A percentile compares a stretch with the other conserved stretches of the same genome.
These are phyloP conservation scores for Diplazon laetatorius DNA, from an alignment of 2,888 invertebrate species.

Conservation along the genomic window DNA sequence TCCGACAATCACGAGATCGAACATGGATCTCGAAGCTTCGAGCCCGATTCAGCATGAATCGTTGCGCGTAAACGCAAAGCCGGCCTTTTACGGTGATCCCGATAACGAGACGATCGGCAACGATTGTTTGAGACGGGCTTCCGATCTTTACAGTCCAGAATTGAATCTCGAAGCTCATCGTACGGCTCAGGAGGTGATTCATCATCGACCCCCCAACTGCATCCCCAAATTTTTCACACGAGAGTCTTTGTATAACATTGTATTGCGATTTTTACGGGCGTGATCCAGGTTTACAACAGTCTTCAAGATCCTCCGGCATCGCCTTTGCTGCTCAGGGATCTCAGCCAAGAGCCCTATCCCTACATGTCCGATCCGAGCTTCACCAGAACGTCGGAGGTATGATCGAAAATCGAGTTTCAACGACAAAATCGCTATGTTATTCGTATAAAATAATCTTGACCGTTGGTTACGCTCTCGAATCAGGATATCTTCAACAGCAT, in stretches of 20 bases:
- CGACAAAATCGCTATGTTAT: neutral
- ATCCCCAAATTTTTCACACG: too few species aligned
- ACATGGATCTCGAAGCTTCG: constrained; percentile 65
- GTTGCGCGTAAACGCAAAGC: constrained; percentile 62
- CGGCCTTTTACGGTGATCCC: constrained; percentile 70
- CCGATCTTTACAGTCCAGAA: constrained; percentile 81
- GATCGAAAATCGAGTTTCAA: neutral
- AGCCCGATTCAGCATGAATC: constrained; percentile 44
- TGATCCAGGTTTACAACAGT: constrained; percentile 78
- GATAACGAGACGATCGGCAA: constrained; percentile 64
- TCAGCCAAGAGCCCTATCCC: constrained; percentile 74
- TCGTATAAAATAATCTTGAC: neutral
- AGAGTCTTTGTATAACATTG: too few species aligned
- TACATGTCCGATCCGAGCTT: constrained; percentile 79
- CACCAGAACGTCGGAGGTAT: constrained; percentile 80
- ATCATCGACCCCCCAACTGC: neutral
- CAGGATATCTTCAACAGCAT: constrained; percentile 80
- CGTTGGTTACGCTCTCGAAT: neutral
- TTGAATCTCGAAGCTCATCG: constrained; percentile 80
- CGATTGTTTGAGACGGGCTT: constrained; percentile 68
- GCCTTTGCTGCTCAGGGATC: constrained; percentile 76
- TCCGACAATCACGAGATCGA: constrained; percentile 65
- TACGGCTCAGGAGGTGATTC: constrained; percentile 79
- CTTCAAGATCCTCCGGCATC: constrained; percentile 80
- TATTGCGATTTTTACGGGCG: too few species aligned